Conservation (phyloP, 2,888 invertebrate genomes). For the Agapostemon virescens region DNA sequence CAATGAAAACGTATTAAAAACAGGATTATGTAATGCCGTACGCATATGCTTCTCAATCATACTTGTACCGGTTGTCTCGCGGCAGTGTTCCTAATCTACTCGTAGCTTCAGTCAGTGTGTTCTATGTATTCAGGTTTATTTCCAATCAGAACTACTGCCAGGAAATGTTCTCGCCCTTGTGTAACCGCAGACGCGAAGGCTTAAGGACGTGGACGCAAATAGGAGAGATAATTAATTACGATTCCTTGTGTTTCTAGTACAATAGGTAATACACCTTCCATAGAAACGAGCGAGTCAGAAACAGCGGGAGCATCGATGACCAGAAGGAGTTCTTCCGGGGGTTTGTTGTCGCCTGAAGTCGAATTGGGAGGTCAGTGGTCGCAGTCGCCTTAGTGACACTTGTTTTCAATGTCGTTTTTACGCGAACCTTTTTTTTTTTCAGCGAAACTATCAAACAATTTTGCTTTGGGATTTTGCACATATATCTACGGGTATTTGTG, state of each 20-base stretch:
- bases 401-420: neutral
- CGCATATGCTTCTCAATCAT: slow-evolving; percentile 21
- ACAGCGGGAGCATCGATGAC: slow-evolving; percentile 82
- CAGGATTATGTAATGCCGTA: slow-evolving; percentile 24
- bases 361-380: slow-evolving; percentile 76
- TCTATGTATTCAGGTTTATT: slow-evolving; percentile 59
- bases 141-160: slow-evolving; percentile 29
- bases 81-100: slow-evolving; percentile 11
- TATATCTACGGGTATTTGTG: too few species aligned
- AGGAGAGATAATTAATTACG: slow-evolving; percentile 21
- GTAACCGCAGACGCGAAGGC: slow-evolving; percentile 18
- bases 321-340: slow-evolving; percentile 91
- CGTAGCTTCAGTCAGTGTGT: slow-evolving; percentile 35
- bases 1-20: slow-evolving; percentile 22
- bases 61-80: neutral
- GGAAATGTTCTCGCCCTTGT: slow-evolving; percentile 52
- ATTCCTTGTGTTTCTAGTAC: slow-evolving; percentile 80
- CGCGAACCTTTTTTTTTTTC: too few species aligned
- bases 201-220: slow-evolving; percentile 8
- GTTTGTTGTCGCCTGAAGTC: slow-evolving; percentile 90
- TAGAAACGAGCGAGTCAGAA: slow-evolving; percentile 84
- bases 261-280: slow-evolving; percentile 87
- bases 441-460: too few species aligned
- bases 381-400: neutral
- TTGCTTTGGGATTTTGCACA: too few species aligned